Percentiles rank a stretch among this genome's conserved stretches.
Conservation (phyloP, 2,888 invertebrate species). For the Aphidoletes aphidimyza region DNA sequence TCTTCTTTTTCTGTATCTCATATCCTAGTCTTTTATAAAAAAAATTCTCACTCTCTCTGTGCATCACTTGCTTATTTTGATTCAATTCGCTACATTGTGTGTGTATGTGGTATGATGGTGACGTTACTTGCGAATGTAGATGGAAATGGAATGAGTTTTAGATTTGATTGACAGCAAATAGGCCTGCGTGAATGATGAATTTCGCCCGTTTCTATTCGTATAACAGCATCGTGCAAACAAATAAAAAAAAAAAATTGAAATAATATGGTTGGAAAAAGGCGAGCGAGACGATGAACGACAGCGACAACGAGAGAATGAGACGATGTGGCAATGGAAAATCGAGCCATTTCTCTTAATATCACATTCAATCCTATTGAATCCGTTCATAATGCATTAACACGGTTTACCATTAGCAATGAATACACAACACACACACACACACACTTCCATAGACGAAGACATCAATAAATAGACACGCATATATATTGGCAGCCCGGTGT, state of each 20-base stretch:
- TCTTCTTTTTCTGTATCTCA: not conserved
- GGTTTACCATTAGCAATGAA: slow-evolving; percentile 34
- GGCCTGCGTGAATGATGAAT: slow-evolving; percentile 35
- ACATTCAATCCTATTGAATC: slow-evolving; percentile 36
- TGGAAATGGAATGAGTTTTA: slow-evolving; percentile 8
- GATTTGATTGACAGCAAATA: slow-evolving; percentile 42
- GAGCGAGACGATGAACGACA: not conserved
- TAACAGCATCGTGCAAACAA: not conserved
- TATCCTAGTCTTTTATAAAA: not conserved
- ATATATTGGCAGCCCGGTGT: not conserved
- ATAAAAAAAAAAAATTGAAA: not conserved
- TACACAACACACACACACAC: not conserved
- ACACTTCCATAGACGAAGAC: not conserved
- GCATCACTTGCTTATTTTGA: not conserved
- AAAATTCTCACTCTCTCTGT: not conserved
- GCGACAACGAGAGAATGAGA: not conserved
- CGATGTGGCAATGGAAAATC: not conserved
- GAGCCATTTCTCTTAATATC: slow-evolving; percentile 42
- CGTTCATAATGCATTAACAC: slow-evolving; percentile 39
- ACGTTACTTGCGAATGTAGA: not conserved
- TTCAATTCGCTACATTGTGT: not conserved
- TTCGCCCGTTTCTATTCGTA: not conserved
- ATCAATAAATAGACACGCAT: not conserved
- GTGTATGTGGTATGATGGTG: not conserved
- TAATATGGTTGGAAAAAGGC: not conserved